These are phyloP conservation scores for Galerucella pusilla DNA, from an alignment of 2,888 invertebrate species.

Conservation along the genomic window DNA sequence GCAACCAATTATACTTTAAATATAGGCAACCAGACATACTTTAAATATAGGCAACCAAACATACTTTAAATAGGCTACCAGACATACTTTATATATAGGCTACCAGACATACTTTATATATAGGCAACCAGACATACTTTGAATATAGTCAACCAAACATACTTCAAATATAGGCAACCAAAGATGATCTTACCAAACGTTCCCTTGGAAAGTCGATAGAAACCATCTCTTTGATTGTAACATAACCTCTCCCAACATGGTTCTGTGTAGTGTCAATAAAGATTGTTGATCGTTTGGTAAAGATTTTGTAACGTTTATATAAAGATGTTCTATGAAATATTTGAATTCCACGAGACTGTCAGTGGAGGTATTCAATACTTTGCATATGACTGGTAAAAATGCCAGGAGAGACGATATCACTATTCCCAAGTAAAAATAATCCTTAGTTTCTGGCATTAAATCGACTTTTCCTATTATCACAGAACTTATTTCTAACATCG, in stretches of 20 bases:
- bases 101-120: constrained; percentile 30
- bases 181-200: constrained; percentile 27
- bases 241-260: constrained; percentile 24
- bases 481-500: constrained; percentile 94
- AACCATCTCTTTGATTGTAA: constrained; percentile 19
- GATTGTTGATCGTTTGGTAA: constrained; percentile 16
- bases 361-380: constrained; percentile 50
- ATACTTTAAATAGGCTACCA: neutral
- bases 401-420: constrained; percentile 72
- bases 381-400: constrained; percentile 72
- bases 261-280: constrained; percentile 17
- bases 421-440: constrained; percentile 81
- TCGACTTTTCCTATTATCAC: constrained; percentile 94
- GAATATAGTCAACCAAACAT: constrained; percentile 26
- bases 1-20: constrained; percentile 29
- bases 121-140: neutral
- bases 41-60: constrained; percentile 26
- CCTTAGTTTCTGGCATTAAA: constrained; percentile 79
- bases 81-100: neutral
- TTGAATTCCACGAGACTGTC: constrained; percentile 29
- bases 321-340: constrained; percentile 29
- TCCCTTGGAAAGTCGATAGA: constrained; percentile 23
- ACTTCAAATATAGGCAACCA: neutral
- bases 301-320: constrained; percentile 28
- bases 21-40: neutral